phyloP scores from a whole-genome alignment of 2,888 invertebrate genomes.

The Exocentrus adspersus region DNA sequence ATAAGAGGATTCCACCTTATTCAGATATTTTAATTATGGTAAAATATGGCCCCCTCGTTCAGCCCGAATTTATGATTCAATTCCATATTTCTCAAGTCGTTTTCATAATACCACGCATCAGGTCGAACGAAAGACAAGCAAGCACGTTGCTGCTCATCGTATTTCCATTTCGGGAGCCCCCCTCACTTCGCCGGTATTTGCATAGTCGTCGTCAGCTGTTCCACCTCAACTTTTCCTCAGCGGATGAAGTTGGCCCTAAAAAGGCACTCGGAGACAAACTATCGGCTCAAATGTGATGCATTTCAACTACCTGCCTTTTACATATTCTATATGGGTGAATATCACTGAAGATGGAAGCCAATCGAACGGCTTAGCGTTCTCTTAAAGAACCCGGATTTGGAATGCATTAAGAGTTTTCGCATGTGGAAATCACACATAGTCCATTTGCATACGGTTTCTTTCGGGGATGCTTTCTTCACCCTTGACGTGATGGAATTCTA shows the following conservation, averaged over 20 bases:
- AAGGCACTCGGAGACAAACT: constrained; percentile 63
- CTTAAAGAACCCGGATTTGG: constrained; percentile 23
- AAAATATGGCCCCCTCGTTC: constrained; percentile 27
- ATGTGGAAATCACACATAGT: constrained; percentile 29
- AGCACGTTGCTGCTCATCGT: constrained; percentile 51
- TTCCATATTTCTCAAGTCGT: constrained; percentile 66
- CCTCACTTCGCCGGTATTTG: constrained; percentile 60
- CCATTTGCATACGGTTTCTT: constrained; percentile 32
- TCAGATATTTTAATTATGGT: constrained; percentile 22
- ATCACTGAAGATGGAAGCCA: constrained; percentile 52
- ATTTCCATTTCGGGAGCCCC: constrained; percentile 47
- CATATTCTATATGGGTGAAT: constrained; percentile 60
- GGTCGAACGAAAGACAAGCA: constrained; percentile 58
- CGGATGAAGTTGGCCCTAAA: constrained; percentile 61
- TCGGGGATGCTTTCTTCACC: background rate
- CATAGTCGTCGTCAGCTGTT: constrained; percentile 68
- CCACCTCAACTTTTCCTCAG: constrained; percentile 65
- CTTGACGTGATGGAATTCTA: background rate
- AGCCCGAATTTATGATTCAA: constrained; percentile 63
- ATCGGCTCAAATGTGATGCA: constrained; percentile 63
- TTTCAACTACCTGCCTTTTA: constrained; percentile 60
- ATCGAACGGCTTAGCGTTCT: constrained; percentile 44
- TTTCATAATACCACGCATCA: constrained; percentile 65
- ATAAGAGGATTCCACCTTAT: constrained; percentile 3
- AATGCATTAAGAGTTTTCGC: constrained; percentile 40